Evolutionary conservation across 2,888 invertebrate species (phyloP), one percentile per base, ranked within the genome.

Genomic region (Acanthosepion lycidas): DNA sequence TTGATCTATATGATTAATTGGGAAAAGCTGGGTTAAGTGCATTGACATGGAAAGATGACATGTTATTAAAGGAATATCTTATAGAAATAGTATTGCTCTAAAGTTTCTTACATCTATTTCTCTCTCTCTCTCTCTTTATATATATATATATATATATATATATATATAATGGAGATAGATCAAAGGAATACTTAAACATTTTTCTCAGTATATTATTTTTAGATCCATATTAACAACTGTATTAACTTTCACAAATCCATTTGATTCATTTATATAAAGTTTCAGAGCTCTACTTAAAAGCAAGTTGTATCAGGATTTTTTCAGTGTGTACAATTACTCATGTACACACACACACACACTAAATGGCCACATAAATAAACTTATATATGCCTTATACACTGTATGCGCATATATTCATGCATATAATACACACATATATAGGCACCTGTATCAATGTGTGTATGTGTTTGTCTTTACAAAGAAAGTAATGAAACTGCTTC

Each of bases 191-290:
- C 59, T 59, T 59, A 6, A 59, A 5, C 9, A 5, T n/a, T 78
- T 78, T 78, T 78, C 78, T 20, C 20, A 59, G 23, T 23, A 59
- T 5, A 23, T 59, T n/a, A 12, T 78, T 33, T 33, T 78, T n/a
- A 78, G 78, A 78, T 78, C n/a, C n/a, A 2, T n/a, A 78, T 78
- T 78, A n/a, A 78, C 78, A 78, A 78, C 78, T 78, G 12, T 78
- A 78, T 78, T 78, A n/a, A 78, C 78, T 78, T 78, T 78, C n/a
- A n/a, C 78, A 78, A 78, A 78, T 78, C 78, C n/a, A 78, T 78
- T 78, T n/a, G 78, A 78, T n/a, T 78, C 78, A n/a, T 78, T 78
- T n/a, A 18, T 78, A 78, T 78, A n/a, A 78, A 78, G 78, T 78
- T 78, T 78, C 78, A 12, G 78, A 78, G 78, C 15, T 78, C n/a